Conservation (phyloP, 1,140 invertebrate species). For the Spodoptera litura region DNA sequence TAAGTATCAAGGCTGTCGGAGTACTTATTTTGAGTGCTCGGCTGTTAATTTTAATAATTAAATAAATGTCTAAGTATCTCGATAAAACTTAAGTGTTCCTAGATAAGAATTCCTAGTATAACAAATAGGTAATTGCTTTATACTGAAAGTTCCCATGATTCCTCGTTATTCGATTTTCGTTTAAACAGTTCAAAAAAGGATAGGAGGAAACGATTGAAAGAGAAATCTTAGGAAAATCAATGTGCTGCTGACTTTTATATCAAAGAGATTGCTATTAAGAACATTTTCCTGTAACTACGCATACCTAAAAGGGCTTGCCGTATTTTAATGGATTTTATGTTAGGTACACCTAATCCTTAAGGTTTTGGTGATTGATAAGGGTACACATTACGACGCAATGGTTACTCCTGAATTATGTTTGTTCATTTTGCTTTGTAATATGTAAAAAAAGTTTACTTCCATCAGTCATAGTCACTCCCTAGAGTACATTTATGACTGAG, state of each 20-base stretch:
- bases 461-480: neutral
- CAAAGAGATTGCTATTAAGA: neutral
- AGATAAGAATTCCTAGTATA: no score
- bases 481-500: no score
- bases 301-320: constrained; percentile 22
- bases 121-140: no score
- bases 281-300: constrained; percentile 9
- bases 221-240: neutral
- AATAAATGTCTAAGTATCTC: no score
- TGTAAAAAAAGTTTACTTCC: neutral
- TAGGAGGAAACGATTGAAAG: no score
- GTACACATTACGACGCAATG: constrained; percentile 40
- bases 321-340: constrained; percentile 46
- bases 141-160: no score
- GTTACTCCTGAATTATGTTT: constrained; percentile 12
- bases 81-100: no score
- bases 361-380: constrained; percentile 45
- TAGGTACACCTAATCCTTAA: constrained; percentile 38
- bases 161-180: no score
- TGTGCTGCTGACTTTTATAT: neutral
- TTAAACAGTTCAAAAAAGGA: no score
- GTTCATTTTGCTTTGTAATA: constrained; percentile 3
- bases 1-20: no score
- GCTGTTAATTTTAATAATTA: no score
- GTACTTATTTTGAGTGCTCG: no score